Percentiles rank a stretch among this genome's conserved stretches.
These are phyloP conservation scores for Berghia stephanieae DNA, from an alignment of 1,140 invertebrate species.

Conservation along the genomic window DNA sequence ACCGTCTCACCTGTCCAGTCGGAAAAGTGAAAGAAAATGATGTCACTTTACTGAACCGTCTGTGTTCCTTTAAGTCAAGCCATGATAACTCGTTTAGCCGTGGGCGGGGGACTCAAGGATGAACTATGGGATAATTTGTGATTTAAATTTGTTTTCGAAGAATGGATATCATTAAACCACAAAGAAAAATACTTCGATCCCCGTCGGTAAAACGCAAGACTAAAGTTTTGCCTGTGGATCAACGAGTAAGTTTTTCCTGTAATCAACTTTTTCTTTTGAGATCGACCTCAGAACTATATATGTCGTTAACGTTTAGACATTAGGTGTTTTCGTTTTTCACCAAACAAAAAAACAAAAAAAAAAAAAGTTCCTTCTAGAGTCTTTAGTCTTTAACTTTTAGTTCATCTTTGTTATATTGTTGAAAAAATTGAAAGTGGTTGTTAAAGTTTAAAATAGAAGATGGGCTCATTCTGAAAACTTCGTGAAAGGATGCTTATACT, in stretches of 20 bases:
- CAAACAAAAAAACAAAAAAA: background rate
- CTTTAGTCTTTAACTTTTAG: background rate
- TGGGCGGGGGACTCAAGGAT: no score
- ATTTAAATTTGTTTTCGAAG: no score
- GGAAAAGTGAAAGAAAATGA: no score
- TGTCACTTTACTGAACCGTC: no score
- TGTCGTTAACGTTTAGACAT: no score
- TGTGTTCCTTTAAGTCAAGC: no score
- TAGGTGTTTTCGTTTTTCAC: no score
- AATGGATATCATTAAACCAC: conserved; percentile 28
- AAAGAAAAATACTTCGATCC: conserved; percentile 69
- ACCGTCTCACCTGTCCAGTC: no score
- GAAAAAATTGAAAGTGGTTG: background rate
- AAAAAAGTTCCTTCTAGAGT: background rate
- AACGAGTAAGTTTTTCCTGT: conserved; percentile 73
- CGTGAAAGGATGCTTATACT: background rate
- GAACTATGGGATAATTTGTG: no score
- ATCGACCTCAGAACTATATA: no score
- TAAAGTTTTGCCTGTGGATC: conserved; percentile 75
- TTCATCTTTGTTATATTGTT: background rate
- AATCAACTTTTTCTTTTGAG: background rate
- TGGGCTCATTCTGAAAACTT: no score
- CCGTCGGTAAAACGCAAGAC: conserved; percentile 78
- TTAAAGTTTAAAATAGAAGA: background rate
- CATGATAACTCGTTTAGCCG: no score